phyloP scores from a whole-genome alignment of 2,113 vertebrate genomes.

The Strigops habroptila region DNA sequence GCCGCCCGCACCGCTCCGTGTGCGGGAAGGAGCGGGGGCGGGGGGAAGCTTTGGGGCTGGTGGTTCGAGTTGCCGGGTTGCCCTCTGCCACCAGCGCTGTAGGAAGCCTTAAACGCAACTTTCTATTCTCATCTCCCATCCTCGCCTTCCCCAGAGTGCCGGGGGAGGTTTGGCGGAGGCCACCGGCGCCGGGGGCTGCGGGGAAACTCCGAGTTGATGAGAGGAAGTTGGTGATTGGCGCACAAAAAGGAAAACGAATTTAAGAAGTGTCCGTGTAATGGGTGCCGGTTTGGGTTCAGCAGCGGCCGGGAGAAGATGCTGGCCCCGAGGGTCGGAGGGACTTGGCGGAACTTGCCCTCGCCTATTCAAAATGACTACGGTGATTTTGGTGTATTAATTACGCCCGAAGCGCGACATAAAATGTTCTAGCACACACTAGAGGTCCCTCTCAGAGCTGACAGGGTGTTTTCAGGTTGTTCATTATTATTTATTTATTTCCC shows the following conservation, averaged over 20 bases:
- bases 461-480: conserved; percentile 28
- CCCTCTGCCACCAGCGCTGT: background rate
- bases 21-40: background rate
- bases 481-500: background rate
- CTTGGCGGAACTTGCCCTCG: conserved; percentile 45
- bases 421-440: conserved; percentile 74
- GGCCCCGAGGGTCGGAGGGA: conserved; percentile 1
- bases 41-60: background rate
- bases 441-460: conserved; percentile 75
- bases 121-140: background rate
- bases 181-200: background rate
- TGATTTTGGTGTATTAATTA: conserved; percentile 67
- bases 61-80: background rate
- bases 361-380: conserved; percentile 67
- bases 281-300: background rate
- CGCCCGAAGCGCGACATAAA: conserved; percentile 55
- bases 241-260: background rate
- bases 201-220: background rate
- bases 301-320: conserved; percentile 7
- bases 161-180: background rate
- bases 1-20: background rate
- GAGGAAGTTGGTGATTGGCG: background rate
- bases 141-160: background rate
- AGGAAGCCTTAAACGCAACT: background rate
- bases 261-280: background rate